Evolutionary conservation across 92 coral and sea anemone genomes (phyloP), one percentile per base, ranked within the genome.

Genomic region (Galaxea fascicularis): DNA sequence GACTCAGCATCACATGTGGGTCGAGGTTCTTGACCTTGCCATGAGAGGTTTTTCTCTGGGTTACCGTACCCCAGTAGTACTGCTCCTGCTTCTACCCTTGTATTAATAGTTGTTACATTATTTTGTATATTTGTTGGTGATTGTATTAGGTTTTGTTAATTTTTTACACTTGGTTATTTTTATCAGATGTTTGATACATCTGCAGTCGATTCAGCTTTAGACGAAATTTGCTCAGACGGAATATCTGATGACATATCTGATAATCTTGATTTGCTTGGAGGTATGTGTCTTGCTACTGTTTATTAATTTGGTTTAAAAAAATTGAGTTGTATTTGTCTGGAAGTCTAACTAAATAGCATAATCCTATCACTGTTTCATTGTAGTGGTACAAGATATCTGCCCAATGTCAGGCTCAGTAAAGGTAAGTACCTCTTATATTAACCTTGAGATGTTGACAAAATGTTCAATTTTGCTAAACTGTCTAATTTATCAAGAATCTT

Each of bases 321-420:
- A 49, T 10, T 5, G 13, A 49, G 17, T 15, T 10, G 17, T 49
- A 0, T 10, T 13, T 13, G 10, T 0, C 67, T 13, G 12, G 30
- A 62, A 4, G 4, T 3, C 4, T 10, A 13, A 62, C 4, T 68
- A n/a, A 8, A 30, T 30, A 11, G 17, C 20, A 29, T 52, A 4
- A 24, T 20, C 15, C 0, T 18, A 8, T 17, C 3, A 20, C 51
- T 31, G 1, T 18, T 49, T 22, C 31, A 17, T 70, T 54, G 27
- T 15, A 70, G 86, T 70, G 69, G 86, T 82, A n/a, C 56, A 44
- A 9, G 78, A 82, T 16, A 82, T 82, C 56, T 35, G 57, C 16
- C 86, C 86, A 0, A 4, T 71, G 4, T 70, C 86, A 16, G 86
- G 86, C 58, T 82, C 86, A 52, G 62, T 82, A 22, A 82, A 82